Conservation (phyloP, 2,888 invertebrate genomes). For the Xestia rhomboidea region DNA sequence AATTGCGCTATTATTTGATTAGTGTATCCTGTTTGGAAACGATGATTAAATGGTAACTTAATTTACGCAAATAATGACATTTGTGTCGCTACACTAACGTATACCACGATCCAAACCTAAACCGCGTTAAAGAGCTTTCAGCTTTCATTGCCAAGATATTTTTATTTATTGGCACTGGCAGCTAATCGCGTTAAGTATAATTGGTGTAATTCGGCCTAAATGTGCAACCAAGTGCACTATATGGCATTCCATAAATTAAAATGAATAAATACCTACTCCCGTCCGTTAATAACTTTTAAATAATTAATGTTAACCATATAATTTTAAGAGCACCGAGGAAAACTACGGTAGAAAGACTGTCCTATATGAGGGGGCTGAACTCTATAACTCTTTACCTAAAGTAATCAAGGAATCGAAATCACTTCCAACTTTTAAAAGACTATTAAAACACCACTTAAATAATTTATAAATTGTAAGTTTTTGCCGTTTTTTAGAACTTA, state of each 20-base stretch:
- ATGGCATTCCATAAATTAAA: neutral
- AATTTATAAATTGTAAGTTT: no score
- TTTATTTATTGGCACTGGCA: neutral
- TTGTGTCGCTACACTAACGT: neutral
- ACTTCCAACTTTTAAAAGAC: no score
- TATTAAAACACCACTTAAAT: no score
- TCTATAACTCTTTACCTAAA: no score
- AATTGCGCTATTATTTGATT: neutral
- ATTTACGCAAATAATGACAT: neutral
- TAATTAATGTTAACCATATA: no score
- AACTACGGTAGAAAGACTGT: no score
- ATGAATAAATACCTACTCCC: neutral
- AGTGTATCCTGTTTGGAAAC: constrained; percentile 13
- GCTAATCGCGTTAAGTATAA: neutral
- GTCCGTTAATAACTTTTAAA: constrained; percentile 16
- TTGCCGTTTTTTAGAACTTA: no score
- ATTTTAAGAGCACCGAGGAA: no score
- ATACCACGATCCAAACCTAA: neutral
- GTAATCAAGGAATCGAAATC: no score
- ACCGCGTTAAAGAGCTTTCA: neutral
- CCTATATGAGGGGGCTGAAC: no score
- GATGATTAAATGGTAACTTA: neutral
- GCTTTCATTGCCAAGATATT: neutral
- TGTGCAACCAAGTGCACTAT: neutral
- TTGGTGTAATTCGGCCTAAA: neutral